Conservation (phyloP, 2,888 invertebrate genomes). For the Dryocosmus kuriphilus region DNA sequence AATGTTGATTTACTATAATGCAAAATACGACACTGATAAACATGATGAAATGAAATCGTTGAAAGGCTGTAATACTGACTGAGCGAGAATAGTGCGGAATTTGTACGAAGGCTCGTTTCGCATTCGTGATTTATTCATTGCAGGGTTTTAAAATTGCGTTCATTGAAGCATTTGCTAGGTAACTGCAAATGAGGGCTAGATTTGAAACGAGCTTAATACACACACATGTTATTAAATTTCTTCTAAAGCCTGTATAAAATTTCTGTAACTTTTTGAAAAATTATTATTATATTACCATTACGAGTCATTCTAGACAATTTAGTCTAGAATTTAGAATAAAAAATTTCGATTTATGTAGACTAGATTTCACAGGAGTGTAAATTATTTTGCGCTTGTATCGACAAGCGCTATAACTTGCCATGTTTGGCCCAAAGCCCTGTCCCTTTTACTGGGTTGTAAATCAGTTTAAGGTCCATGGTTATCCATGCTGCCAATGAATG, state of each 20-base stretch:
- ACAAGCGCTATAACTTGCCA: neutral
- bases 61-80: neutral
- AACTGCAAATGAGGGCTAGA: neutral
- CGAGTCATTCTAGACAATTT: neutral
- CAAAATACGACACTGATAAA: constrained; percentile 10
- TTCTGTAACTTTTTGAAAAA: neutral
- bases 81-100: neutral
- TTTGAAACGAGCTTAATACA: neutral
- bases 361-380: neutral
- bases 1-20: constrained; percentile 28
- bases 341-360: neutral
- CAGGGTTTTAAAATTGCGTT: neutral
- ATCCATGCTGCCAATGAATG: neutral
- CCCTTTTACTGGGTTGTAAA: constrained; percentile 13
- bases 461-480: constrained; percentile 30
- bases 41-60: constrained; percentile 11
- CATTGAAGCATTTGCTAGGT: constrained; percentile 1
- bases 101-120: constrained; percentile 5
- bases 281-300: neutral
- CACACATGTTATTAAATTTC: neutral
- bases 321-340: neutral
- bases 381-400: neutral
- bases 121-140: constrained; percentile 3
- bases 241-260: neutral
- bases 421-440: constrained; percentile 1